These are phyloP conservation scores for Barnardius zonarius DNA, from an alignment of 2,113 vertebrate genomes.

Conservation along the genomic window DNA sequence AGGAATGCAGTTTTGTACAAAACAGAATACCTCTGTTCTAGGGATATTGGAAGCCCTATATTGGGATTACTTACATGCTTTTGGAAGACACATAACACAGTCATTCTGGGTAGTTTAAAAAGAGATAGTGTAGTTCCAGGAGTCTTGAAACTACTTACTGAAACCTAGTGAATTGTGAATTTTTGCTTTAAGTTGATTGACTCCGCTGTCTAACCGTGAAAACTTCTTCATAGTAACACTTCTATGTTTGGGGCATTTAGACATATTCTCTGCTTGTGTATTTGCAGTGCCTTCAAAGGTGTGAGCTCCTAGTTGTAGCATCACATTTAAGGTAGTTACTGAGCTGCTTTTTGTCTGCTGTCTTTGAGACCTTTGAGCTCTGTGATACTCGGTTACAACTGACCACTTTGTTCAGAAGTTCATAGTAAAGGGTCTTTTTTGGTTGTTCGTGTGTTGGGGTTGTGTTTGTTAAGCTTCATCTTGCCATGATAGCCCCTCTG, in stretches of 20 bases:
- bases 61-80: background rate
- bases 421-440: background rate
- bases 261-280: background rate
- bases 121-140: background rate
- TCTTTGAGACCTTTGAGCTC: background rate
- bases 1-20: background rate
- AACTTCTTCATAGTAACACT: background rate
- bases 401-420: background rate
- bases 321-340: background rate
- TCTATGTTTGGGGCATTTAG: background rate
- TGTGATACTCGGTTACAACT: background rate
- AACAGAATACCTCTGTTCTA: background rate
- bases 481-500: background rate
- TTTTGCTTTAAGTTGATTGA: background rate
- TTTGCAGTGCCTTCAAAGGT: background rate
- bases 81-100: background rate
- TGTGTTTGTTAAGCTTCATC: background rate
- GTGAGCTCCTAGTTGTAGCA: background rate
- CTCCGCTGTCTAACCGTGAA: rapidly evolving
- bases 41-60: background rate
- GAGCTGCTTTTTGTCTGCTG: background rate
- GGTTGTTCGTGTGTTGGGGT: background rate
- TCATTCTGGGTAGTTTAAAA: background rate
- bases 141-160: background rate
- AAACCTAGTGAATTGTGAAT: background rate